phyloP scores from a whole-genome alignment of 2,797 vertebrate species.

The Melanitta fusca region DNA sequence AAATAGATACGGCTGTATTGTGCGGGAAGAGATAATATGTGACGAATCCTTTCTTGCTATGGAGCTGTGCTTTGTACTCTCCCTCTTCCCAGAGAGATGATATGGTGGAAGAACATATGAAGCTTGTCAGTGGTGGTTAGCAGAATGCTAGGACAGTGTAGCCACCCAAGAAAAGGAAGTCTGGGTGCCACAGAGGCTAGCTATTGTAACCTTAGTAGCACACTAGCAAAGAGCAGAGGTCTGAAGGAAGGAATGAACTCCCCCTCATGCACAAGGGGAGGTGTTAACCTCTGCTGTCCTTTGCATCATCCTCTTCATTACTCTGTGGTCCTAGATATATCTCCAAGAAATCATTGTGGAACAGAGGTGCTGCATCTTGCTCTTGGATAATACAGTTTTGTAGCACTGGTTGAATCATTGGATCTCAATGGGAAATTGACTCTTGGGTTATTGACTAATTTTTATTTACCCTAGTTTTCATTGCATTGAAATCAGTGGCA shows the following conservation, averaged over 20 bases:
- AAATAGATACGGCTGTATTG: not conserved
- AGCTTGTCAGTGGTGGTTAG: not conserved
- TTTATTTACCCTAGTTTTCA: not conserved
- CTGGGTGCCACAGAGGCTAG: not conserved
- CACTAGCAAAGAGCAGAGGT: not conserved
- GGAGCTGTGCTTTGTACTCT: not conserved
- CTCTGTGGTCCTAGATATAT: not conserved
- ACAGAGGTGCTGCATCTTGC: not conserved
- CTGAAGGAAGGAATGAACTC: not conserved
- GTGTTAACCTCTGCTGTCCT: not conserved
- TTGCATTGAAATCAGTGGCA: not conserved
- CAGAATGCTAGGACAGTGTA: not conserved
- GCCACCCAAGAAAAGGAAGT: not conserved
- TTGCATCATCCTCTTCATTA: not conserved
- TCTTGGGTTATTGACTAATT: not conserved
- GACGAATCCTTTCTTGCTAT: not conserved
- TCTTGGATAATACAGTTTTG: not conserved
- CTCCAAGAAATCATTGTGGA: not conserved
- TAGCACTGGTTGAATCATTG: not conserved
- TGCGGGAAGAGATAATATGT: not conserved
- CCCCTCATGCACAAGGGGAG: not conserved
- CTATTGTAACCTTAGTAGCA: not conserved
- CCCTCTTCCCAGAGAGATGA: not conserved
- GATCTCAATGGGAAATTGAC: not conserved
- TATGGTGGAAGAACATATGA: not conserved